Evolutionary conservation across 1,140 invertebrate species (phyloP).

Genomic region (Dreissena polymorpha): DNA sequence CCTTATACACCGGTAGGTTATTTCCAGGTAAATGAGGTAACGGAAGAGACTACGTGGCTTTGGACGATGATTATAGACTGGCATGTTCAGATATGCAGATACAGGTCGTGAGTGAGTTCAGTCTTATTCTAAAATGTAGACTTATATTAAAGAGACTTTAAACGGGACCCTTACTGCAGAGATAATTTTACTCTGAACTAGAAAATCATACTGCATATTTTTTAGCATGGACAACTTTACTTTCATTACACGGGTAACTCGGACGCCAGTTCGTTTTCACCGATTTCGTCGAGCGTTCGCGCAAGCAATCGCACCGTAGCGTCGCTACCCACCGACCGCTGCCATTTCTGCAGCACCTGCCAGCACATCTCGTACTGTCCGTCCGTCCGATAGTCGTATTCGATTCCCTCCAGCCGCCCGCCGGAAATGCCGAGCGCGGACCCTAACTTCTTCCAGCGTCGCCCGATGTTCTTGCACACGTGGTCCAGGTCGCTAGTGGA

Average conservation of each 20-base stretch:
- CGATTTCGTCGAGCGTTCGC: conserved; percentile 11
- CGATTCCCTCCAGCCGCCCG: conserved; percentile 25
- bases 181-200: no score
- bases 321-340: conserved; percentile 4
- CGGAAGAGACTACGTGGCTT: no score
- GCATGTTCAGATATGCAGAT: no score
- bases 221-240: no score
- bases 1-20: no score
- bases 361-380: conserved; percentile 41
- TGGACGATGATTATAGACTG: no score
- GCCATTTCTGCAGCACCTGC: conserved; percentile 36
- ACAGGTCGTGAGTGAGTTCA: no score
- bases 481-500: conserved; percentile 21
- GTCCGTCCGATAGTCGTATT: conserved; percentile 26
- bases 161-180: no score
- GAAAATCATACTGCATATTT: no score
- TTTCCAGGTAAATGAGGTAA: no score
- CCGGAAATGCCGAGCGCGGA: neutral
- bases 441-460: conserved; percentile 12
- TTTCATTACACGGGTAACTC: neutral
- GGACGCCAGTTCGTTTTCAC: conserved; percentile 1
- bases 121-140: no score
- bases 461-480: conserved; percentile 33
- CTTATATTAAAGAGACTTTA: no score
- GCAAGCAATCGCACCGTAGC: conserved; percentile 25